phyloP scores from a whole-genome alignment of 2,113 vertebrate species.

The Physeter macrocephalus region DNA sequence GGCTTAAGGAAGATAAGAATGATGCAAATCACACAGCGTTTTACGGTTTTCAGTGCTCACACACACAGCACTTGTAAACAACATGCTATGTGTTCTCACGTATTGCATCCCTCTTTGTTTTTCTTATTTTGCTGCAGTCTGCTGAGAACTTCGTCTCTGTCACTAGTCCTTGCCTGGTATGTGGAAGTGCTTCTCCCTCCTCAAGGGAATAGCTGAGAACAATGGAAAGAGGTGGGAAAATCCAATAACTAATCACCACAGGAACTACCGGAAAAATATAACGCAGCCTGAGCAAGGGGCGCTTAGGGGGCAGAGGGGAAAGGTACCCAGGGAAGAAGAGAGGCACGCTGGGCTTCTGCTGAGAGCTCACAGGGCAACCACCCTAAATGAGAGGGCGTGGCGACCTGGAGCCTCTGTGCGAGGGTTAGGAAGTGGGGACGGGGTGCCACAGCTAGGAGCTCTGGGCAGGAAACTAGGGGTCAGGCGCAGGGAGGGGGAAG shows the following conservation, averaged over 20 bases:
- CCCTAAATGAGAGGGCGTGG: neutral
- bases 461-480: neutral
- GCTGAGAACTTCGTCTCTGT: neutral
- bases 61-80: neutral
- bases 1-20: neutral
- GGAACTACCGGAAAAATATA: neutral
- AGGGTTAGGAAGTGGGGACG: neutral
- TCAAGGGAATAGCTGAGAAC: neutral
- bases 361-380: neutral
- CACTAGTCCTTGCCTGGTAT: neutral
- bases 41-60: neutral
- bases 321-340: neutral
- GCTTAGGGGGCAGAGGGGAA: neutral
- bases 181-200: neutral
- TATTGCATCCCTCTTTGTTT: neutral
- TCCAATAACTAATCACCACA: neutral
- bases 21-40: fast-evolving
- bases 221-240: neutral
- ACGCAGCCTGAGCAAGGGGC: neutral
- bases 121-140: neutral
- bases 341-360: neutral
- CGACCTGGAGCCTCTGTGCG: neutral
- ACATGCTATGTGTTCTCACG: fast-evolving
- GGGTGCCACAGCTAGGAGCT: neutral
- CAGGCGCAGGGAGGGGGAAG: neutral